Percentiles rank a stretch among this genome's conserved stretches.
Evolutionary conservation across 2,888 invertebrate species (phyloP).

Genomic region (Gonocerus acuteangulatus): DNA sequence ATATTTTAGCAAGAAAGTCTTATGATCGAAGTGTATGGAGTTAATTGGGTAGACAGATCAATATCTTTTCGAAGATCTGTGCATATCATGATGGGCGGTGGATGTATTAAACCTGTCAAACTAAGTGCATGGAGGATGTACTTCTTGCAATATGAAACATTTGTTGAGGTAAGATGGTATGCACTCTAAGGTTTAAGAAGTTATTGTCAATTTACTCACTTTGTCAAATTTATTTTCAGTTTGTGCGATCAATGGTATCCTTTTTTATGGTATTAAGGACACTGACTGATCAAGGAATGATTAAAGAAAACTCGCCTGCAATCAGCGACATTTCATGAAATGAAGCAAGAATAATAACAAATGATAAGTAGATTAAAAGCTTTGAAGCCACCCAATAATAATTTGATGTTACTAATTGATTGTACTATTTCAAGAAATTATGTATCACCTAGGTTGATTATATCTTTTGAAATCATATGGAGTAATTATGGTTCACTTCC

Average conservation of each 20-base stretch:
- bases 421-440: too few species aligned
- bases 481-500: too few species aligned
- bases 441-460: too few species aligned
- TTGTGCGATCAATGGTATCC: conserved; percentile 1
- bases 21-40: conserved; percentile 8
- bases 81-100: conserved; percentile 27
- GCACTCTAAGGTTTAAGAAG: background rate
- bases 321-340: too few species aligned
- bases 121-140: conserved; percentile 35
- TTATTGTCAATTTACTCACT: background rate
- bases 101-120: conserved; percentile 25
- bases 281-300: background rate
- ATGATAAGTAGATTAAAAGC: too few species aligned
- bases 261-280: conserved; percentile 8
- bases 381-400: too few species aligned
- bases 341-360: too few species aligned
- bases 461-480: too few species aligned
- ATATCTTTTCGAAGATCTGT: conserved; percentile 23
- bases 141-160: conserved; percentile 32
- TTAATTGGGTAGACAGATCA: conserved; percentile 29
- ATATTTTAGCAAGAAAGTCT: conserved; percentile 30
- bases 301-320: background rate
- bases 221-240: conserved; percentile 10
- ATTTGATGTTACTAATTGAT: too few species aligned
- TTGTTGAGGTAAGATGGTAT: conserved; percentile 29